These are phyloP conservation scores for Ctenodactylus gundi DNA, from an alignment of 2,113 vertebrate species.

Conservation along the genomic window DNA sequence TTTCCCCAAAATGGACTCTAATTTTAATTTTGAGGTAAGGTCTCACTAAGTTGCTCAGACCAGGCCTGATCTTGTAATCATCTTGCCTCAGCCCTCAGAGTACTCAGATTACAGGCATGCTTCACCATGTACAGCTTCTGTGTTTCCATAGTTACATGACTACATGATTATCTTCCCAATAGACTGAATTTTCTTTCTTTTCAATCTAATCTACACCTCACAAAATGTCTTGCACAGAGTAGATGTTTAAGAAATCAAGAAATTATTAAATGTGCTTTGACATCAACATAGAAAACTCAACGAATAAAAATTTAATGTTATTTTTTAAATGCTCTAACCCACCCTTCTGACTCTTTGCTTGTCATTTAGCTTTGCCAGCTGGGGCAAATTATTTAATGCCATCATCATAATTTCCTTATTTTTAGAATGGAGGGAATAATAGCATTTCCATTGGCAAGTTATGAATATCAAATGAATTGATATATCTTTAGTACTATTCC, in stretches of 20 bases:
- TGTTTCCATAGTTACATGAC: neutral
- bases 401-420: conserved; percentile 6
- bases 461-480: neutral
- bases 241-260: neutral
- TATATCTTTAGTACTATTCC: neutral
- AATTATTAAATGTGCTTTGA: conserved; percentile 2
- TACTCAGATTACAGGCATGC: too few relatives aligned
- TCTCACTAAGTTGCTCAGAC: too few relatives aligned
- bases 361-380: neutral
- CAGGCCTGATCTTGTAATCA: too few relatives aligned
- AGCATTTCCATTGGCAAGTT: neutral
- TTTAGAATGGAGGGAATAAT: neutral
- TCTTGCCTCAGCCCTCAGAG: neutral
- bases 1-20: neutral
- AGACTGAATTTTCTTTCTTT: neutral
- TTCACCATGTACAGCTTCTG: too few relatives aligned
- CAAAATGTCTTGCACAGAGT: neutral
- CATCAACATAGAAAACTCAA: neutral
- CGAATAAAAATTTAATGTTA: conserved; percentile 15
- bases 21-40: too few relatives aligned
- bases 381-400: neutral
- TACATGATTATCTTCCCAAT: neutral
- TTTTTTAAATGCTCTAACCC: neutral
- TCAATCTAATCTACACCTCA: neutral
- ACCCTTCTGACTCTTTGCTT: neutral